Evolutionary conservation across 2,113 vertebrate species (phyloP).

Genomic region (Sisor rabdophorus): DNA sequence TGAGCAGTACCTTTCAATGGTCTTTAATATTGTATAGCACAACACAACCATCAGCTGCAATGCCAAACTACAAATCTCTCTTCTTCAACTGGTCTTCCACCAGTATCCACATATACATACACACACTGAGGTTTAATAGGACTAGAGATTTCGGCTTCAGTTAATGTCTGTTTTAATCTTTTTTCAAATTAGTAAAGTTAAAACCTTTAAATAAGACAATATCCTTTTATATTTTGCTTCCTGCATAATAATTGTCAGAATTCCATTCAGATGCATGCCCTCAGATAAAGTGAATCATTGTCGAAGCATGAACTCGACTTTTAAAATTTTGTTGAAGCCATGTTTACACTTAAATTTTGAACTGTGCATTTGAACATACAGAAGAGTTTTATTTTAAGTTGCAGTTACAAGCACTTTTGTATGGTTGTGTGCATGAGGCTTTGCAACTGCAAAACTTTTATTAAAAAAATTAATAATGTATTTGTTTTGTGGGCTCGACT

Average conservation of each 20-base stretch:
- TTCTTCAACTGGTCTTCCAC: slow-evolving; percentile 51
- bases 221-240: neutral
- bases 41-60: slow-evolving; percentile 59
- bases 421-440: slow-evolving; percentile 76
- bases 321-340: slow-evolving; percentile 64
- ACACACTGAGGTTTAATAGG: slow-evolving; percentile 41
- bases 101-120: slow-evolving; percentile 35
- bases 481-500: neutral
- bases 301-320: slow-evolving; percentile 48
- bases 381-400: slow-evolving; percentile 54
- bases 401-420: slow-evolving; percentile 61
- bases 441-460: slow-evolving; percentile 71
- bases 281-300: slow-evolving; percentile 23
- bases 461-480: slow-evolving; percentile 56
- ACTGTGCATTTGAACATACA: slow-evolving; percentile 58
- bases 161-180: slow-evolving; percentile 56
- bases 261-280: slow-evolving; percentile 65
- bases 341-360: slow-evolving; percentile 71
- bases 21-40: slow-evolving; percentile 89
- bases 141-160: slow-evolving; percentile 45
- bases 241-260: slow-evolving; percentile 65
- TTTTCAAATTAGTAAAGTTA: slow-evolving; percentile 58
- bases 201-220: slow-evolving; percentile 37
- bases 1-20: slow-evolving; percentile 97
- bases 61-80: slow-evolving; percentile 66